Conservation (phyloP, 2,113 vertebrate genomes). For the Leptobrachium ailaonicum region DNA sequence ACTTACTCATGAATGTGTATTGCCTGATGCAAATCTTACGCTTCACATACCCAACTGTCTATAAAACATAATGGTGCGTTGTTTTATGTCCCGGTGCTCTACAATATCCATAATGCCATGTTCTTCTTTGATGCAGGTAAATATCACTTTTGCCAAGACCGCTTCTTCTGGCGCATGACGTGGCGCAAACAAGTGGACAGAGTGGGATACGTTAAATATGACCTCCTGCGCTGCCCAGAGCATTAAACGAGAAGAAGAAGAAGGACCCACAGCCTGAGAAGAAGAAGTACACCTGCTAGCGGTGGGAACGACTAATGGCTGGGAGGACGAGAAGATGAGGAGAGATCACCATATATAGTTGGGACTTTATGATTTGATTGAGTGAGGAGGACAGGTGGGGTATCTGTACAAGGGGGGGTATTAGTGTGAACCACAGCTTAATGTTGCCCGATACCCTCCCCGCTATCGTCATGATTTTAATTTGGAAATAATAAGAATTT, state of each 20-base stretch:
- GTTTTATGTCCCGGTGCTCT: no score
- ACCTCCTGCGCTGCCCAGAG: conserved; percentile 74
- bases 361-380: not conserved
- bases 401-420: no score
- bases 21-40: no score
- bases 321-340: not conserved
- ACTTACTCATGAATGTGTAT: no score
- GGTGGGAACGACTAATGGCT: not conserved
- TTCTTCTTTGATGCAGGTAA: conserved; percentile 60
- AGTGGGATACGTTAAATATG: conserved; percentile 78
- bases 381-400: not conserved
- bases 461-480: not conserved
- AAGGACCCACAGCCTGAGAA: not conserved
- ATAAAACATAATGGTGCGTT: no score
- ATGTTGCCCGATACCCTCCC: not conserved
- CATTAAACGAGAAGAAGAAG: conserved; percentile 17
- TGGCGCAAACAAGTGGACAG: conserved; percentile 68
- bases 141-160: conserved; percentile 76
- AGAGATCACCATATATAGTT: not conserved
- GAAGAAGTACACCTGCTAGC: not conserved
- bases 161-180: conserved; percentile 82
- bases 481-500: not conserved
- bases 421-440: conserved; percentile 4
- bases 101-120: not conserved
- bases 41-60: no score